A percentile compares a stretch with the other conserved stretches of the same genome.
Evolutionary conservation across 2,797 vertebrate genomes (phyloP).

Genomic region (Myotis daubentonii): DNA sequence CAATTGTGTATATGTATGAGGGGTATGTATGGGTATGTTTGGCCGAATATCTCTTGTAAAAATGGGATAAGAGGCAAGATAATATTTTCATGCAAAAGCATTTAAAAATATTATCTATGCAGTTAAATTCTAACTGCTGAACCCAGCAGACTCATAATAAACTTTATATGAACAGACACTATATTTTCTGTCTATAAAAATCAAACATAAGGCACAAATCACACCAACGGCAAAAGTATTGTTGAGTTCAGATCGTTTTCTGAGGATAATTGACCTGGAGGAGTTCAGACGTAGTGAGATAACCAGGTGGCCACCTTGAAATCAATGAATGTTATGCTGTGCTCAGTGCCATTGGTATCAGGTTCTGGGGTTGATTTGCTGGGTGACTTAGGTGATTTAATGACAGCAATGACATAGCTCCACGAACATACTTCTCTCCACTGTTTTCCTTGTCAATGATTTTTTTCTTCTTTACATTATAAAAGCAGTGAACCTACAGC

Average conservation of each 20-base stretch:
- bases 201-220: not conserved
- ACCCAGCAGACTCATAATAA: not conserved
- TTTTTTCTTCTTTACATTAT: not conserved
- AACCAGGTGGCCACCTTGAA: not conserved
- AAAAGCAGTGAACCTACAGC: not conserved
- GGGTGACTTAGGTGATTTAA: not conserved
- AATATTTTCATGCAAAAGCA: not conserved
- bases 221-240: not conserved
- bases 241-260: not conserved
- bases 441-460: not conserved
- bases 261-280: not conserved
- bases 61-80: not conserved
- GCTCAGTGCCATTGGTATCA: not conserved
- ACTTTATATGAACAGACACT: not conserved
- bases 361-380: not conserved
- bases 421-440: not conserved
- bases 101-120: not conserved
- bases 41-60: not conserved
- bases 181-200: not conserved
- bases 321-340: not conserved
- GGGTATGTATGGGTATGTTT: not conserved
- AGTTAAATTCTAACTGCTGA: not conserved
- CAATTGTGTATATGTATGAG: not conserved
- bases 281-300: not conserved
- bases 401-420: not conserved